Base-by-base conservation (phyloP, 2,888 invertebrate species). In the Sturmia bella region DNA sequence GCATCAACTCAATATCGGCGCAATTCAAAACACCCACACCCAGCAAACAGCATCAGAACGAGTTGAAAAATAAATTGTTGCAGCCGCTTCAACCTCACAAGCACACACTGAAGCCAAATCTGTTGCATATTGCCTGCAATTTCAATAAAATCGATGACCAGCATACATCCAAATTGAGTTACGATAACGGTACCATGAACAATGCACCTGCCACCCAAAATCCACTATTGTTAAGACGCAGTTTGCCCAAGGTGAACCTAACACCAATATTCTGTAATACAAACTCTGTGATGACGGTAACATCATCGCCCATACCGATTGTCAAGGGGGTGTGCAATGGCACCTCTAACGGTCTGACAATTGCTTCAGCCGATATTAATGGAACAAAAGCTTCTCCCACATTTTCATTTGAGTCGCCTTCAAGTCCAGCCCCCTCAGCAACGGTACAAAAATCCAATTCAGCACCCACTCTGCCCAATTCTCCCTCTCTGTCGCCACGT, bases 401-500 rank as follows among this genome's bases (percentile, higher is more conserved):
- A 24, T 83, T 84, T 59, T 80, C 77, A 15, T 84, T 84, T 76
- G 84, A 84, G 39, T 68, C 80, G 21, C 72, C 84, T 59, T 75
- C 83, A 5, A 32, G 63, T 37, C 79, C 76, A n/a, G 80, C 80
- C 52, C 79, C 72, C 27, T 70, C 24, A 50, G 63, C 89, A 57
- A 85, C 88, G 0, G 91, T 91, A 17, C 91, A 91, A 84, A 91
- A 91, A 83, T 91, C 91, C 9, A 89, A 88, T 75, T 91, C 91
- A 61, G 91, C 91, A 12, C 91, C 91, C 13, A 89, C 91, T 32
- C 80, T 91, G 83, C 90, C 91, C 57, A 89, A 91, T 83, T 89
- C 90, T 0, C 86, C 90, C 69, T 89, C 90, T 12, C 85, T 91
- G 2, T 91, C 91, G 39, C 91, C 91, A 4, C 87, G 91, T 13